Base-by-base conservation (phyloP, 1,140 invertebrate species). In the Heliconius eleuchia region DNA sequence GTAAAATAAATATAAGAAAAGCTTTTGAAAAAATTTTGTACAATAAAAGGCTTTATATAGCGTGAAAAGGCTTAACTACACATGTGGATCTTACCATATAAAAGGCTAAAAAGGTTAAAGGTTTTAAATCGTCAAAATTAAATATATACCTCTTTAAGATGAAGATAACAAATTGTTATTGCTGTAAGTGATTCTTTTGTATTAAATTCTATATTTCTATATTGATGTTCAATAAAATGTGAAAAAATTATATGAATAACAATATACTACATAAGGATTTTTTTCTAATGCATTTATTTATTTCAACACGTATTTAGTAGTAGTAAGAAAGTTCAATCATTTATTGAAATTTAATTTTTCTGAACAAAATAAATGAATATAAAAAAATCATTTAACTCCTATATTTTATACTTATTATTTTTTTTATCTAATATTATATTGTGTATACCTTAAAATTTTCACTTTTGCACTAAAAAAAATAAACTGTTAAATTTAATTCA, bases 121-220 rank as follows among this genome's bases (percentile, higher is more conserved):
- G 89, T 92, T 86, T 85, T 75, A 82, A 84, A 74, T 81, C 83
- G 86, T 86, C 87, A 86, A 91, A 92, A 92, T 91, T 91, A 91
- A 93, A 91, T 88, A 89, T 85, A 66, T 66, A 16, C 60, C 60
- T 66, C 9, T 66, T 66, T 30, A 66, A 27, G 27, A 66, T 66
- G 13, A 66, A 66, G 60, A 66, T 66, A 66, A 66, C 60, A 66
- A 30, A 27, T 66, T 66, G 23, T 66, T 66, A 60, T 76, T 73
- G 37, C 34, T 46, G 76, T 91, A 92, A 91, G 86, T 91, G 89
- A 93, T 85, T 89, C 18, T 83, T 83, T 85, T 66, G 60, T 8
- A 6, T 66, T 52, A 52, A 19, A 2, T 52, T 19, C 5, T 52
- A 19, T 52, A 52, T 19, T 52, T 52, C 7, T 52, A 19, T 52